Evolutionary conservation across 2,888 invertebrate genomes (phyloP).

Genomic region (Catonia carolina): DNA sequence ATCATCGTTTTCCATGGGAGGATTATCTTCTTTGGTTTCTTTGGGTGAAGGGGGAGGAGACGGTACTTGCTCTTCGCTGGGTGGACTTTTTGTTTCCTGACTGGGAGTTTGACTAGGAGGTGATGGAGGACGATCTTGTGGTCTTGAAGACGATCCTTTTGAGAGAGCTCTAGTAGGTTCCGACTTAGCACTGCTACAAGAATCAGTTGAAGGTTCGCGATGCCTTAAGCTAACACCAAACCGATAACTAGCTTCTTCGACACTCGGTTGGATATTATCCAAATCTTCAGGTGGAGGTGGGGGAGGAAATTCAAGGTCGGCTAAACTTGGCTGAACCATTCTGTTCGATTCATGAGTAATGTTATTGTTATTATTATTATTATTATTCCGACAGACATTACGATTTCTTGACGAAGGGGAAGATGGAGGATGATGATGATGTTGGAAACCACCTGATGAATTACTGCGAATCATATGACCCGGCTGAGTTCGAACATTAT

Average conservation of each 20-base stretch:
- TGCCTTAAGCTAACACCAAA: constrained; percentile 64
- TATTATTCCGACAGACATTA: constrained; percentile 18
- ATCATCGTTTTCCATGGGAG: constrained; percentile 14
- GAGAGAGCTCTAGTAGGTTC: constrained; percentile 32
- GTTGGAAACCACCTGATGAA: constrained; percentile 64
- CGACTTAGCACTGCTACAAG: constrained; percentile 49
- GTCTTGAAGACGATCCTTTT: constrained; percentile 23
- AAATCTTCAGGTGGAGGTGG: constrained; percentile 70
- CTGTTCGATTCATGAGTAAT: constrained; percentile 43
- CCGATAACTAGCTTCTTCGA: constrained; percentile 64
- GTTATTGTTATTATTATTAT: constrained; percentile 24
- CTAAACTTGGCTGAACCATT: constrained; percentile 63
- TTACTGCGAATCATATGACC: constrained; percentile 86
- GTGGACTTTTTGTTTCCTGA: constrained; percentile 38
- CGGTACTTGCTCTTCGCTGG: constrained; percentile 40
- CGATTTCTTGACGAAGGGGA: constrained; percentile 48
- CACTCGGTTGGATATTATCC: constrained; percentile 52
- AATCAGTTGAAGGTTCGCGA: constrained; percentile 56
- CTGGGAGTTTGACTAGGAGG: constrained; percentile 31
- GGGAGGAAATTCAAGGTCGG: constrained; percentile 82
- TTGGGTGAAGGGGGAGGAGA: constrained; percentile 39
- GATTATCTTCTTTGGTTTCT: constrained; percentile 38
- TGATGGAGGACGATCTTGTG: constrained; percentile 34
- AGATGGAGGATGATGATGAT: constrained; percentile 49
- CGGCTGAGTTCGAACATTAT: constrained; percentile 54